phyloP scores from a whole-genome alignment of 2,888 invertebrate genomes.

The Onchidella celtica region DNA sequence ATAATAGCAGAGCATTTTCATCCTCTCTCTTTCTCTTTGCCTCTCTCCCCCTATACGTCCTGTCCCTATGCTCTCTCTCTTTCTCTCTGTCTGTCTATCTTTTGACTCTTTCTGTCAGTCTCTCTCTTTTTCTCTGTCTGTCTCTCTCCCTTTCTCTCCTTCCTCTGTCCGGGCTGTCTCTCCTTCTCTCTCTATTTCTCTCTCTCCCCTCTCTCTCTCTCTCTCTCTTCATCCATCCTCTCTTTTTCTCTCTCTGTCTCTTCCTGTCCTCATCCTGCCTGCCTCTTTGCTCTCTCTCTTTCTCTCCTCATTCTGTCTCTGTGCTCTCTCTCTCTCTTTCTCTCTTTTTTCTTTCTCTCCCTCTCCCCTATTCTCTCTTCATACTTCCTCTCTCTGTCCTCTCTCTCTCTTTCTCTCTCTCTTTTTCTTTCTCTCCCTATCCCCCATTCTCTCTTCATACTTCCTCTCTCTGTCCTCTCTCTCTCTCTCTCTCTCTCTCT shows the following conservation, averaged over 20 bases:
- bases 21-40: too few relatives aligned
- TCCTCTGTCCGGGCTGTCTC: neutral
- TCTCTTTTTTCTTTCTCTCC: neutral
- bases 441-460: too few relatives aligned
- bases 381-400: neutral
- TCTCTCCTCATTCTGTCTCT: neutral
- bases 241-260: neutral
- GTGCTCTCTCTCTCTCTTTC: neutral
- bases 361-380: neutral
- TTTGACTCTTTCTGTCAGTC: too few relatives aligned
- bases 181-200: neutral
- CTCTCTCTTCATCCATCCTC: neutral
- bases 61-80: too few relatives aligned
- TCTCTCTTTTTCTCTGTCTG: slow-evolving; percentile 6
- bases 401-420: neutral
- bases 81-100: slow-evolving; percentile 12
- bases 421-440: neutral
- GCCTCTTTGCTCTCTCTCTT: neutral
- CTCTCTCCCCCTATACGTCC: too few relatives aligned
- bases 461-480: too few relatives aligned
- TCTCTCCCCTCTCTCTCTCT: neutral
- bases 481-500: neutral
- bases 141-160: neutral
- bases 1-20: too few relatives aligned
- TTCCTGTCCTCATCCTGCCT: neutral